Conservation (phyloP, 1,140 invertebrate genomes). For the Lutraria rhynchaena region DNA sequence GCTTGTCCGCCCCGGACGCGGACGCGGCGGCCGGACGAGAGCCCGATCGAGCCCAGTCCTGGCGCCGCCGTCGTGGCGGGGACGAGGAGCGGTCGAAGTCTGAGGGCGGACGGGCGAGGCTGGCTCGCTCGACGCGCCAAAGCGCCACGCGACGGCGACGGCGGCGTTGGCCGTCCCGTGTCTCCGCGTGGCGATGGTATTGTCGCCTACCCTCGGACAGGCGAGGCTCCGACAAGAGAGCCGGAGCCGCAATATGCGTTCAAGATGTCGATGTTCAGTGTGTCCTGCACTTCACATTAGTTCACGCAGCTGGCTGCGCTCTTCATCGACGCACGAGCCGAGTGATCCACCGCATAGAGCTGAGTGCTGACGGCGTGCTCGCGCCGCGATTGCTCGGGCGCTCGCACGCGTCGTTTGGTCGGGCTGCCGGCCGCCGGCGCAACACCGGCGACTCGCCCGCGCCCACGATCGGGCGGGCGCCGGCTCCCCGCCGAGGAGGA, state of each 20-base stretch:
- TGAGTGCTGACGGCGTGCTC: no score
- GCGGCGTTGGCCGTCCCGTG: slow-evolving; percentile 85
- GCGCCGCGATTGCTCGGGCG: no score
- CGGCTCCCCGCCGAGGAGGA: neutral
- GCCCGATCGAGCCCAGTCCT: slow-evolving; percentile 9
- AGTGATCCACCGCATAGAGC: slow-evolving; percentile 86
- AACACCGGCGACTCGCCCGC: neutral
- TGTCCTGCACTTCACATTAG: slow-evolving; percentile 91
- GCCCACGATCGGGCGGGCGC: neutral
- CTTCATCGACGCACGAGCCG: slow-evolving; percentile 90
- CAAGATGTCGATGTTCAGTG: slow-evolving; percentile 90
- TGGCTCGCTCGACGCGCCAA: slow-evolving; percentile 9
- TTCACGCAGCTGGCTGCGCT: slow-evolving; percentile 90
- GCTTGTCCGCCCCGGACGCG: neutral
- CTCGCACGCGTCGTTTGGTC: slow-evolving; percentile 85
- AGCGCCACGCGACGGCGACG: neutral
- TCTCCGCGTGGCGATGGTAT: slow-evolving; percentile 84
- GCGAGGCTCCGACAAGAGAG: slow-evolving; percentile 79
- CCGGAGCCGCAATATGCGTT: slow-evolving; percentile 90
- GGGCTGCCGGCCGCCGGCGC: slow-evolving; percentile 62
- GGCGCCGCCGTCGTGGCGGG: slow-evolving; percentile 61
- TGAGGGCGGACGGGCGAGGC: slow-evolving; percentile 1
- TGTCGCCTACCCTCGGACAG: slow-evolving; percentile 46
- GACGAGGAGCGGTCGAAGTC: neutral
- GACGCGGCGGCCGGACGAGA: neutral